A percentile compares a stretch with the other conserved stretches of the same genome.
Conservation (phyloP, 2,113 vertebrate genomes). For the Scopus umbretta region DNA sequence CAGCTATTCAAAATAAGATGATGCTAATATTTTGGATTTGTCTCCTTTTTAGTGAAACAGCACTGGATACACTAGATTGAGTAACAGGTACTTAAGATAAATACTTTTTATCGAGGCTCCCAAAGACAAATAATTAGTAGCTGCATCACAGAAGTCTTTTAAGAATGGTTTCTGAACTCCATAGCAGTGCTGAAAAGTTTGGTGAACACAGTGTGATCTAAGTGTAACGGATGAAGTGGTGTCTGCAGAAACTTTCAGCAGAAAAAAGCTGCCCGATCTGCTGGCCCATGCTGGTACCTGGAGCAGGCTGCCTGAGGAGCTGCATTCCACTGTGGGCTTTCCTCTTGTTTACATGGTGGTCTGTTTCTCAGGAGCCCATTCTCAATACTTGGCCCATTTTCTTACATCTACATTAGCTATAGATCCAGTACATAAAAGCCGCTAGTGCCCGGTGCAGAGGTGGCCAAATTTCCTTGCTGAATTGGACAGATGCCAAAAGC, state of each 20-base stretch:
- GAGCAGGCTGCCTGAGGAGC: not conserved
- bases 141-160: not conserved
- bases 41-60: not conserved
- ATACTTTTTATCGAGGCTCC: not conserved
- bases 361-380: not conserved
- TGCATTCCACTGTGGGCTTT: fast-evolving
- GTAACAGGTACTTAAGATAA: not conserved
- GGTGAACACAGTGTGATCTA: not conserved
- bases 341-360: not conserved
- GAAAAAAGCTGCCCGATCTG: not conserved
- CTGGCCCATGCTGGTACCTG: not conserved
- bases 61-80: not conserved
- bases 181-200: not conserved
- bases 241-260: not conserved
- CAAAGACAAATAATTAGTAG: not conserved
- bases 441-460: too few relatives aligned
- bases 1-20: not conserved
- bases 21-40: not conserved
- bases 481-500: not conserved
- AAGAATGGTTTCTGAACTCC: not conserved
- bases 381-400: not conserved
- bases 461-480: not conserved
- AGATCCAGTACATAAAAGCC: not conserved
- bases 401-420: not conserved
- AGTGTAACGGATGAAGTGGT: not conserved